Evolutionary conservation across 2,797 vertebrate genomes (phyloP).

Genomic region (Brachyrhaphis roseni): DNA sequence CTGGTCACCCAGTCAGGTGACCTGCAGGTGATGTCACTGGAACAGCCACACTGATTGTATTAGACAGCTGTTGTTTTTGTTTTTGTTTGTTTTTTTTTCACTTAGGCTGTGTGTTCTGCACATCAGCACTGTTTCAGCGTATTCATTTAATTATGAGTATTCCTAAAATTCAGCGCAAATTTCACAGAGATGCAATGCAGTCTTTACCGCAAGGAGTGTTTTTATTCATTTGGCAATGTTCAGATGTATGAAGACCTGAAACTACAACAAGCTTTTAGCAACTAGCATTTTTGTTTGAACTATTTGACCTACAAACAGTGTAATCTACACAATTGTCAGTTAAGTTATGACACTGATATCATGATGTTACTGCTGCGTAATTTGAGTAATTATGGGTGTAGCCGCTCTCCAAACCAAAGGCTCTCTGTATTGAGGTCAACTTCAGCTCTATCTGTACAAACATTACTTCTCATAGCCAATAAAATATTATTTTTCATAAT

Average conservation of each 20-base stretch:
- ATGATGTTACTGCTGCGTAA: not conserved
- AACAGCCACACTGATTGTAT: conserved; percentile 7
- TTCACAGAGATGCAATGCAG: not conserved
- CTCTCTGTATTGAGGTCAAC: not conserved
- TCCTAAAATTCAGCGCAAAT: not conserved
- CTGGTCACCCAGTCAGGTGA: conserved; percentile 36
- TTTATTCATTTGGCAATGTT: not conserved
- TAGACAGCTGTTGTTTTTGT: not conserved
- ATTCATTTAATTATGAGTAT: not conserved
- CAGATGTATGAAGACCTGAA: not conserved
- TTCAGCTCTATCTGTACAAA: not conserved
- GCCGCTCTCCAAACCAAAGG: not conserved
- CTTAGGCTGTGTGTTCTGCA: conserved; percentile 7
- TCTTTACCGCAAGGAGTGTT: not conserved
- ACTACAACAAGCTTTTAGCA: not conserved
- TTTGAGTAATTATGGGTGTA: not conserved
- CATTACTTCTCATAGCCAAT: not conserved
- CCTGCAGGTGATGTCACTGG: conserved; percentile 42
- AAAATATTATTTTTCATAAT: not conserved
- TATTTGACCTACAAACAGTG: not conserved
- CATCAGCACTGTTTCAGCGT: not conserved
- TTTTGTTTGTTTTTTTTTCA: not conserved
- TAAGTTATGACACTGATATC: not conserved
- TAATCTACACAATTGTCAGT: not conserved
- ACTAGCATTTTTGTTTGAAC: not conserved